Evolutionary conservation across 2,888 invertebrate genomes (phyloP), one percentile per base, ranked within the genome.

Genomic region (Theretra japonica): DNA sequence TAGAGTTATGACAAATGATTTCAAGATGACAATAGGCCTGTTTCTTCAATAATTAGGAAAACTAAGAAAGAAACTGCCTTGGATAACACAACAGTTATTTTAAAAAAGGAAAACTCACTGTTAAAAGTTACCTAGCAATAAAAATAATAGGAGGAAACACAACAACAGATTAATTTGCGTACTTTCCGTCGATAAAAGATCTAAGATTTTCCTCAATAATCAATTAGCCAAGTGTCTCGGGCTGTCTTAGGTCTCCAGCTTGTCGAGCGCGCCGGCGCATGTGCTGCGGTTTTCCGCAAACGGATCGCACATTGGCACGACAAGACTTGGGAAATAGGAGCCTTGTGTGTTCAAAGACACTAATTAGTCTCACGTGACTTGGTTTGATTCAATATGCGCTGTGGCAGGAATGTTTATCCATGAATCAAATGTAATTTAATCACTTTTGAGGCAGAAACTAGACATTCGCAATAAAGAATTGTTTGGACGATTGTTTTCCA

Each of bases 251-350:
- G 19, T 30, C 19, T 48, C 48, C 2, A 53, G 19, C 53, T n/a
- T 30, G 60, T 17, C 17, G 48, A 65, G 23, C 65, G 48, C 48
- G 65, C 17, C 23, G 2, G 98, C 21, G 23, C 58, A 50, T 53
- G 60, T 23, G 65, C 48, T 65, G 65, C 48, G 65, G 65, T 65
- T 65, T 65, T 65, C 48, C 65, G 65, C 65, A 65, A 48, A 65
- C 23, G 17, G 41, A 65, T 41, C 48, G 23, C 65, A 65, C 23
- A 17, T 41, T 41, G 41, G 33, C 59, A 25, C 19, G 17, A 28
- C 33, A 41, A 21, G 62, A 41, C 62, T 33, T 48, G 11, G 19
- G 65, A 65, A 65, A 65, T 65, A 23, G 23, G 48, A 65, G 48
- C 41, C 41, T 15, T 65, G 41, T 41, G 41, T 21, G n/a, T 60